These are phyloP conservation scores for Dione vanillae DNA, from an alignment of 2,888 invertebrate genomes.

Conservation along the genomic window DNA sequence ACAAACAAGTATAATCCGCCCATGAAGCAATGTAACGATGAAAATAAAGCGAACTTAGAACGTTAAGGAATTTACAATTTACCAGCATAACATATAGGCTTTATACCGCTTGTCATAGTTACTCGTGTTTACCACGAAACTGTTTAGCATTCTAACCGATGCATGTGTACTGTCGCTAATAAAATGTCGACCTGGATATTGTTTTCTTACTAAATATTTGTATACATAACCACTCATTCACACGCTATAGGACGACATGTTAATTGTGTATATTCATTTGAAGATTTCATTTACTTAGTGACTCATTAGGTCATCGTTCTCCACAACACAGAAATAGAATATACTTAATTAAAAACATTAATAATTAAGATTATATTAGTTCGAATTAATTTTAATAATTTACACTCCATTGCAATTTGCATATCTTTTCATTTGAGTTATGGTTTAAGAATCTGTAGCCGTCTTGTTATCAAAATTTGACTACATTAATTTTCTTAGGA, in stretches of 20 bases:
- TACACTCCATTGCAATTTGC: conserved; percentile 71
- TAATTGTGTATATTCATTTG: conserved; percentile 43
- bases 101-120: conserved; percentile 61
- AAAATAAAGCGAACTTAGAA: conserved; percentile 17
- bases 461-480: conserved; percentile 46
- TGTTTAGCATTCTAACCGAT: conserved; percentile 80
- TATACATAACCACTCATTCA: conserved; percentile 70
- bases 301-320: conserved; percentile 71
- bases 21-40: conserved; percentile 43
- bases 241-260: conserved; percentile 57
- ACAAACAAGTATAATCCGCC: conserved; percentile 62
- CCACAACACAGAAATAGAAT: conserved; percentile 72
- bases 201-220: conserved; percentile 66
- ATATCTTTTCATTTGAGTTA: conserved; percentile 76
- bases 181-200: conserved; percentile 77
- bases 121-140: conserved; percentile 70
- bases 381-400: conserved; percentile 65
- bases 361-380: conserved; percentile 73
- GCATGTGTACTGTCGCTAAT: conserved; percentile 72
- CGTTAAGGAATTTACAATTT: conserved; percentile 43
- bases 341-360: conserved; percentile 79
- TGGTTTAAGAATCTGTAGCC: conserved; percentile 52
- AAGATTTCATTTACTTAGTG: conserved; percentile 47
- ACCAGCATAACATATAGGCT: conserved; percentile 45
- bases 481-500: conserved; percentile 10